Percentiles rank a stretch among this genome's conserved stretches.
Evolutionary conservation across 2,113 vertebrate species (phyloP).

Genomic region (Amphiprion ocellaris): DNA sequence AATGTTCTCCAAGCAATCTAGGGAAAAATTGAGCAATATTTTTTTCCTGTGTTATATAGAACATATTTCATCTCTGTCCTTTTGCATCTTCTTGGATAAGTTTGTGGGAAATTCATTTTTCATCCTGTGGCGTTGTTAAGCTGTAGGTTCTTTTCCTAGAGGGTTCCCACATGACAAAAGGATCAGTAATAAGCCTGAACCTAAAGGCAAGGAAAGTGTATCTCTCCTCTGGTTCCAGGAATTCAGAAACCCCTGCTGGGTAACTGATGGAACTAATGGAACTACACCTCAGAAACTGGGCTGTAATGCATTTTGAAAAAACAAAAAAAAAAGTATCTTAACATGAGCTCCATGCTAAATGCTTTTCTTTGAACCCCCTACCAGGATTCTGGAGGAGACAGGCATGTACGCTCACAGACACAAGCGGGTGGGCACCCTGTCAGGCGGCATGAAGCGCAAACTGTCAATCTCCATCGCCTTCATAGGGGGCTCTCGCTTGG

Average conservation of each 20-base stretch:
- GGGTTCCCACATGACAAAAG: constrained; percentile 30
- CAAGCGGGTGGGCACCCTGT: constrained; percentile 92
- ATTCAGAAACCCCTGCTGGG: constrained; percentile 28
- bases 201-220: constrained; percentile 24
- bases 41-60: background rate
- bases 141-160: constrained; percentile 34
- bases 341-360: constrained; percentile 38
- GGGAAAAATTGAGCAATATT: too few relatives aligned
- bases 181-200: constrained; percentile 35
- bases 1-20: background rate
- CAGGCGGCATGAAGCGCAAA: constrained; percentile 97
- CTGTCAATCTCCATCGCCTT: constrained; percentile 98
- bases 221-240: constrained; percentile 23
- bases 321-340: constrained; percentile 44
- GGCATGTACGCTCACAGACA: constrained; percentile 92
- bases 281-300: constrained; percentile 19
- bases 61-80: background rate
- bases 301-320: constrained; percentile 32
- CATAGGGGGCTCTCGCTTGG: constrained; percentile 94
- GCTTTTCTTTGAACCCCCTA: constrained; percentile 49
- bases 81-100: background rate
- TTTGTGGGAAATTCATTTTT: background rate
- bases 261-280: constrained; percentile 44
- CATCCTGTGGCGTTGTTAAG: constrained; percentile 38
- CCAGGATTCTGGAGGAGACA: constrained; percentile 93